A percentile compares a stretch with the other conserved stretches of the same genome.
phyloP scores from a whole-genome alignment of 2,888 invertebrate species.

The Acrobasis suavella region DNA sequence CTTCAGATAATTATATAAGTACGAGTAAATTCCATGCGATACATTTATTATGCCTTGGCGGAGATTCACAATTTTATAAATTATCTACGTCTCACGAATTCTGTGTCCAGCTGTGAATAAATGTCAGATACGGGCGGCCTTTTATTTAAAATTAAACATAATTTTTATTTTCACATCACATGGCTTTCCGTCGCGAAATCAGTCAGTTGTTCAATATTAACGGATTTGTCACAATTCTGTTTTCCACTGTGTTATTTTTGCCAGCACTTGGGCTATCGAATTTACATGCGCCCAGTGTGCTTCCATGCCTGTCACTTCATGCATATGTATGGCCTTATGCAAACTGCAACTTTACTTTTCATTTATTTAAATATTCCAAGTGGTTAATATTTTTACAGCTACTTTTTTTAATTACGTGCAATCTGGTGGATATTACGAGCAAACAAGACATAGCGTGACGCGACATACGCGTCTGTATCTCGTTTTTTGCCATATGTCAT shows the following conservation, averaged over 20 bases:
- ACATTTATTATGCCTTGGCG: too few relatives aligned
- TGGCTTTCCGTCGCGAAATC: slow-evolving; percentile 31
- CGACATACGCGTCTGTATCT: too few relatives aligned
- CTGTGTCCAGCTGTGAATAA: background rate
- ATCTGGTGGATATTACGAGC: too few relatives aligned
- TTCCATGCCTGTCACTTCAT: slow-evolving; percentile 60
- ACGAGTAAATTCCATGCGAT: background rate
- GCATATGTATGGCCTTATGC: slow-evolving; percentile 75
- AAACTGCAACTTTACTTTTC: slow-evolving; percentile 67
- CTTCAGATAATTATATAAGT: background rate
- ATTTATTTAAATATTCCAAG: slow-evolving; percentile 63
- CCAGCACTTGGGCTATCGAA: slow-evolving; percentile 62
- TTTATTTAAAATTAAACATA: slow-evolving; percentile 9
- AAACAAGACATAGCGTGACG: too few relatives aligned
- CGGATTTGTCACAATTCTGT: slow-evolving; percentile 58
- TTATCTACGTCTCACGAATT: background rate
- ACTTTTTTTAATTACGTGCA: background rate
- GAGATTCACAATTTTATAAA: too few relatives aligned
- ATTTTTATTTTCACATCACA: slow-evolving; percentile 4
- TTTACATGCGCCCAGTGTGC: slow-evolving; percentile 64
- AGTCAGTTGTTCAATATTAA: slow-evolving; percentile 52
- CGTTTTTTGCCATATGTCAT: too few relatives aligned
- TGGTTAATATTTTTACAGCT: slow-evolving; percentile 19
- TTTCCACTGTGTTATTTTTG: slow-evolving; percentile 63
- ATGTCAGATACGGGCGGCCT: background rate